phyloP scores from a whole-genome alignment of 2,797 vertebrate species.

The Urophycis tenuis region DNA sequence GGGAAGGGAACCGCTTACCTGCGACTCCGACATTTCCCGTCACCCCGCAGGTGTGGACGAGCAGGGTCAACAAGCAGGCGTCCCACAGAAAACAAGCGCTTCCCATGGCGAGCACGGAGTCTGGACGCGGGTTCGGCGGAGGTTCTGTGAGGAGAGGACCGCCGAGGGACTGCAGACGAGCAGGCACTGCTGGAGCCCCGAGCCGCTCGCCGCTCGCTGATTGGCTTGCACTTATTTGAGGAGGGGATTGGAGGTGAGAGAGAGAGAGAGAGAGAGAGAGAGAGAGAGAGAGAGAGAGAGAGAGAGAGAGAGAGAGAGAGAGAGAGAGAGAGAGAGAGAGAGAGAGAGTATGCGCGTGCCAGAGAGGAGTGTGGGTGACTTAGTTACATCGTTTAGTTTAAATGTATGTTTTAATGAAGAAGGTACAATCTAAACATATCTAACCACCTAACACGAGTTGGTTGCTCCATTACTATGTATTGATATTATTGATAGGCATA shows the following conservation, averaged over 20 bases:
- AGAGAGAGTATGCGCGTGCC: not conserved
- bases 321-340: not conserved
- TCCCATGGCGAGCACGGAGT: conserved; percentile 79
- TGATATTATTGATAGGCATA: not conserved
- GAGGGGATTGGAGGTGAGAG: conserved; percentile 51
- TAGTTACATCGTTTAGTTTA: not conserved
- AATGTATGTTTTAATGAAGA: not conserved
- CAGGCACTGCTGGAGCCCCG: conserved; percentile 51
- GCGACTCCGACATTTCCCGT: conserved; percentile 77
- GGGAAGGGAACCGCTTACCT: conserved; percentile 75
- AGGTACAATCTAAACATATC: not conserved
- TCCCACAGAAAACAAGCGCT: conserved; percentile 76
- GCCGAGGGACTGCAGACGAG: conserved; percentile 60
- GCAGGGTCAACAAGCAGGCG: conserved; percentile 78
- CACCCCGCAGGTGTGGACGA: conserved; percentile 75
- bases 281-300: too few species aligned
- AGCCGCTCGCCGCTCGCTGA: conserved; percentile 67
- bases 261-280: too few species aligned
- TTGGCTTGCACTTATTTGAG: conserved; percentile 70
- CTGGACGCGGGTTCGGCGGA: conserved; percentile 59
- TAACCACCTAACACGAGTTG: too few species aligned
- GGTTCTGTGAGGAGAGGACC: conserved; percentile 64
- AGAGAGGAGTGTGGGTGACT: not conserved
- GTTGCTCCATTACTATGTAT: not conserved
- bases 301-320: not conserved